phyloP scores from a whole-genome alignment of 2,888 invertebrate genomes.

The Sicus ferrugineus region DNA sequence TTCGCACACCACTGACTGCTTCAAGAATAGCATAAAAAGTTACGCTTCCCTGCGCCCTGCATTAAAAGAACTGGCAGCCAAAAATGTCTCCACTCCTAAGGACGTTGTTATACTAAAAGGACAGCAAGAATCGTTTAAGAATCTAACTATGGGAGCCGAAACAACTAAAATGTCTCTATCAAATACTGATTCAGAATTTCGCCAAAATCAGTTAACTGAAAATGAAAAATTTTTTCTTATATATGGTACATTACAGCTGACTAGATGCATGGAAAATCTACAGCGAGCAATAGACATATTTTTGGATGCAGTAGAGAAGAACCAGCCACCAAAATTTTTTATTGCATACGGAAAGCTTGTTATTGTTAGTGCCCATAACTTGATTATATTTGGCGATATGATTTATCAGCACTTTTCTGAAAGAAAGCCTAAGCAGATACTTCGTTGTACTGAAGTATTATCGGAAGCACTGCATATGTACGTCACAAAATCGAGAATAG shows the following conservation, averaged over 20 bases:
- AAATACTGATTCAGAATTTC: conserved; percentile 48
- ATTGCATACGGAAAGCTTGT: conserved; percentile 95
- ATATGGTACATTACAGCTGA: conserved; percentile 88
- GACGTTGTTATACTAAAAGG: conserved; percentile 75
- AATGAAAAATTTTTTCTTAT: conserved; percentile 85
- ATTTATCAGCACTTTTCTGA: conserved; percentile 85
- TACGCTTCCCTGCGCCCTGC: conserved; percentile 91
- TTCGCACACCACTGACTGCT: conserved; percentile 44
- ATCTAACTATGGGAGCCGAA: conserved; percentile 77
- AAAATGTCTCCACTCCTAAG: conserved; percentile 77
- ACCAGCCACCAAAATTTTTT: conserved; percentile 92
- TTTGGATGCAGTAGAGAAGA: conserved; percentile 88
- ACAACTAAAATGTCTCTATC: conserved; percentile 69
- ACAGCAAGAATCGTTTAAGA: conserved; percentile 78
- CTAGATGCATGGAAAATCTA: conserved; percentile 84
- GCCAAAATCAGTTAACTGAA: conserved; percentile 67
- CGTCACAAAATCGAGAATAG: conserved; percentile 88
- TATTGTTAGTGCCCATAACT: conserved; percentile 89
- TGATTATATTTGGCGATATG: conserved; percentile 94
- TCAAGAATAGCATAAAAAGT: conserved; percentile 77
- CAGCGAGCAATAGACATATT: conserved; percentile 92
- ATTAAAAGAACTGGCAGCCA: conserved; percentile 75
- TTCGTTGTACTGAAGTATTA: conserved; percentile 80
- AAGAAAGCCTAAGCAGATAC: conserved; percentile 75
- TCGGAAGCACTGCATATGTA: conserved; percentile 83